Conservation (phyloP, 1,140 invertebrate genomes). For the Drosophila yakuba region DNA sequence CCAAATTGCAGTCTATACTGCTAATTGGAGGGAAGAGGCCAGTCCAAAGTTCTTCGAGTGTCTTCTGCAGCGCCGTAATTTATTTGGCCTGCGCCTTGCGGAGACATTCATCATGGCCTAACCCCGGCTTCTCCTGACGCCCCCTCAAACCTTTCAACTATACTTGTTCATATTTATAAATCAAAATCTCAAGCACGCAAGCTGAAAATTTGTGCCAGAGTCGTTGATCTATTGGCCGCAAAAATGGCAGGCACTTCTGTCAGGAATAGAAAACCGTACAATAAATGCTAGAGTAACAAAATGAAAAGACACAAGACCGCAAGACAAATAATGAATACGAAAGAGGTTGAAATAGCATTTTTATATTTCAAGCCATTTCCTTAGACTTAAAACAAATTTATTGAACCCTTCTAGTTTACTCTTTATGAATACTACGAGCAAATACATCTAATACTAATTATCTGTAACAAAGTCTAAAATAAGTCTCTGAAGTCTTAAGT, state of each 20-base stretch:
- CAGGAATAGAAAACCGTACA: slow-evolving; percentile 35
- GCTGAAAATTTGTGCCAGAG: slow-evolving; percentile 42
- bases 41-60: slow-evolving; percentile 34
- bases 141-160: slow-evolving; percentile 63
- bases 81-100: slow-evolving; percentile 65
- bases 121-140: slow-evolving; percentile 7
- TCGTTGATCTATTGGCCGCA: slow-evolving; percentile 68
- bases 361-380: no score
- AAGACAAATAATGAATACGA: slow-evolving; percentile 1
- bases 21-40: slow-evolving; percentile 37
- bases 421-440: no score
- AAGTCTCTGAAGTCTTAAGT: no score
- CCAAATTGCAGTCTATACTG: slow-evolving; percentile 16
- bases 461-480: no score
- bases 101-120: slow-evolving; percentile 66
- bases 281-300: slow-evolving; percentile 32
- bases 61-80: slow-evolving; percentile 52
- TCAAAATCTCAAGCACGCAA: slow-evolving; percentile 77
- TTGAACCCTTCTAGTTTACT: no score
- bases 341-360: not conserved
- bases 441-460: no score
- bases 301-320: not conserved
- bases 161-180: slow-evolving; percentile 75
- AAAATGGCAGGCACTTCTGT: slow-evolving; percentile 52
- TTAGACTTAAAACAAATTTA: no score